These are phyloP conservation scores for Chrosomus eos DNA, from an alignment of 2,797 vertebrate species.

Conservation along the genomic window DNA sequence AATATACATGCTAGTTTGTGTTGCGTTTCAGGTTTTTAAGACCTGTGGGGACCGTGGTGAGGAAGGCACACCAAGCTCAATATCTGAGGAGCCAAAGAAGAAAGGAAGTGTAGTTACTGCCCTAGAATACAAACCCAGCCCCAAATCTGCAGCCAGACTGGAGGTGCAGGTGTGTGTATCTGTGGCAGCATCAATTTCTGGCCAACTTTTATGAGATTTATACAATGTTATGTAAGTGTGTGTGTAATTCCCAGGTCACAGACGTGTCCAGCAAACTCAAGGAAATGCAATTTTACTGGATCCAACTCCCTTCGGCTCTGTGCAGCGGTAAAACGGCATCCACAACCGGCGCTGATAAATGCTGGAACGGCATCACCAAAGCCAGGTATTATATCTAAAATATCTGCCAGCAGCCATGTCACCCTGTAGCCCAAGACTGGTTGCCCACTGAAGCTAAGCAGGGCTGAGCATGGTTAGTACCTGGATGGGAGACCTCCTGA, in stretches of 20 bases:
- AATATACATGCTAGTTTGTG: neutral
- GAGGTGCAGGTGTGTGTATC: conserved; percentile 84
- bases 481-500: too few relatives aligned
- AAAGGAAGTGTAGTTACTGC: conserved; percentile 71
- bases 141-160: conserved; percentile 71
- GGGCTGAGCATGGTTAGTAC: too few relatives aligned
- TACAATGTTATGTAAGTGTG: neutral
- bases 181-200: conserved; percentile 17
- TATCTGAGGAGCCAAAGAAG: conserved; percentile 76
- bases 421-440: too few relatives aligned
- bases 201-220: conserved; percentile 14
- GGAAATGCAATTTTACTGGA: conserved; percentile 88
- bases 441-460: too few relatives aligned
- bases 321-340: conserved; percentile 87
- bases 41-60: conserved; percentile 83
- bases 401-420: too few relatives aligned
- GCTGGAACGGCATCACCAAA: conserved; percentile 92
- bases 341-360: conserved; percentile 82
- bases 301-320: conserved; percentile 83
- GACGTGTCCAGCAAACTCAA: conserved; percentile 87
- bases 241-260: conserved; percentile 80
- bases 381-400: conserved; percentile 79
- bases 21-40: conserved; percentile 83
- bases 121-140: conserved; percentile 71
- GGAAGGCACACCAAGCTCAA: conserved; percentile 71